Percentiles rank a stretch among this genome's conserved stretches.
These are phyloP conservation scores for Trichomalopsis sarcophagae DNA, from an alignment of 1,140 invertebrate genomes.

Conservation along the genomic window DNA sequence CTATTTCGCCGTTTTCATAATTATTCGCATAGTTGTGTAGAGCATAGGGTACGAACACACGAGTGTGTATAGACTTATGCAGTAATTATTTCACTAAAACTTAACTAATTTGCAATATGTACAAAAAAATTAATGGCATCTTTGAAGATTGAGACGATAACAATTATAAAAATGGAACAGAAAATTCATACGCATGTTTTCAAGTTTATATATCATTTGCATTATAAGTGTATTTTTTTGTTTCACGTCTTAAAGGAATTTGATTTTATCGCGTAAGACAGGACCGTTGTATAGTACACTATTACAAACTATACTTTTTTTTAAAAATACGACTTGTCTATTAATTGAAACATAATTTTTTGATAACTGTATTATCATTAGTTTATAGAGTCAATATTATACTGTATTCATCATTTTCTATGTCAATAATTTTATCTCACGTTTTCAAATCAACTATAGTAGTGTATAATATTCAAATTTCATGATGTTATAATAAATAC, in stretches of 20 bases:
- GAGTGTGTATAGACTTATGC: background rate
- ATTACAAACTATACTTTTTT: background rate
- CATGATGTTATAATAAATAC: background rate
- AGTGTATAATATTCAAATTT: background rate
- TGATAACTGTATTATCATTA: background rate
- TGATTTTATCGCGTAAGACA: background rate
- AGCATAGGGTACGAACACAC: background rate
- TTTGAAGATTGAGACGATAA: background rate
- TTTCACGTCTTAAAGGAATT: background rate
- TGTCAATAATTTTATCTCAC: background rate
- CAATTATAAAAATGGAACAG: background rate
- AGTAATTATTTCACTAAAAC: background rate
- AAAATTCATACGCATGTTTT: background rate
- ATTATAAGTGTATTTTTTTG: background rate
- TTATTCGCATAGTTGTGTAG: slow-evolving; percentile 52
- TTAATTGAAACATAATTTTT: too few relatives aligned
- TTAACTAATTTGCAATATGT: slow-evolving; percentile 22
- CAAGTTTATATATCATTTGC: background rate
- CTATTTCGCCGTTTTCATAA: slow-evolving; percentile 55
- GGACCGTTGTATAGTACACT: background rate
- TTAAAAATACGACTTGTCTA: background rate
- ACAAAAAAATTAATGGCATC: slow-evolving; percentile 15
- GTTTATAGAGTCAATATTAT: background rate
- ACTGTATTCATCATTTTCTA: background rate
- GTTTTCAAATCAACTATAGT: background rate